These are phyloP conservation scores for Caenorhabditis elegans DNA, from an alignment of 1,140 invertebrate genomes.

Conservation along the genomic window DNA sequence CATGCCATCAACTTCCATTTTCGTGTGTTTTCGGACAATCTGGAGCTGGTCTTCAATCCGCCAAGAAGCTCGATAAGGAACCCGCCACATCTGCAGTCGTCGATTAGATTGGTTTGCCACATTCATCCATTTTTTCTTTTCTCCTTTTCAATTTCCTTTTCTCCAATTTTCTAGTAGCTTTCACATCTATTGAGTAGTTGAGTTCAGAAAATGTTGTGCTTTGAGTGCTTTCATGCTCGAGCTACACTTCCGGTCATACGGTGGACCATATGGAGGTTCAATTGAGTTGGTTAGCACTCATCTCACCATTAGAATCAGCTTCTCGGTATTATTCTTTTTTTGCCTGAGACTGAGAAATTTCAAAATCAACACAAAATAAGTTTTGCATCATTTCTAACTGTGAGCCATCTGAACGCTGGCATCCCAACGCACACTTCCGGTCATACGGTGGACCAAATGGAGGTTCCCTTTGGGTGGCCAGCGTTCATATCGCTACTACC, in stretches of 20 bases:
- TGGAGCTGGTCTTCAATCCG: slow-evolving; percentile 24
- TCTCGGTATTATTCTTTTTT: slow-evolving; percentile 4
- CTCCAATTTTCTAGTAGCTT: not conserved
- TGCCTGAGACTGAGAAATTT: not conserved
- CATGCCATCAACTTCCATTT: not conserved
- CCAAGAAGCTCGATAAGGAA: slow-evolving; percentile 11
- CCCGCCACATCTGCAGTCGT: slow-evolving; percentile 3
- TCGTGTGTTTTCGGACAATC: not conserved
- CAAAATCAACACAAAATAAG: not conserved
- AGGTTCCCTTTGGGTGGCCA: slow-evolving; percentile 9
- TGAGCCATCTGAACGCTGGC: not conserved
- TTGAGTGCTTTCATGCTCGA: slow-evolving; percentile 17
- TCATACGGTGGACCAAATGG: slow-evolving; percentile 37
- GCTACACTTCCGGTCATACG: slow-evolving; percentile 41
- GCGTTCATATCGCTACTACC: not conserved
- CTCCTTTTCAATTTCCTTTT: not conserved
- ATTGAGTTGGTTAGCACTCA: slow-evolving; percentile 19
- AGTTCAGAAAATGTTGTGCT: slow-evolving; percentile 5
- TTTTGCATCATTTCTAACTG: not conserved
- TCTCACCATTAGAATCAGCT: not conserved
- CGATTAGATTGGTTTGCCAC: slow-evolving; percentile 22
- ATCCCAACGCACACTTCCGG: slow-evolving; percentile 27
- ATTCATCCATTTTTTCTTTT: not conserved
- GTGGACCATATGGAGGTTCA: slow-evolving; percentile 30
- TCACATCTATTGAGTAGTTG: slow-evolving; percentile 16